Conservation (phyloP, 2,113 vertebrate species). For the Microtus montanus region DNA sequence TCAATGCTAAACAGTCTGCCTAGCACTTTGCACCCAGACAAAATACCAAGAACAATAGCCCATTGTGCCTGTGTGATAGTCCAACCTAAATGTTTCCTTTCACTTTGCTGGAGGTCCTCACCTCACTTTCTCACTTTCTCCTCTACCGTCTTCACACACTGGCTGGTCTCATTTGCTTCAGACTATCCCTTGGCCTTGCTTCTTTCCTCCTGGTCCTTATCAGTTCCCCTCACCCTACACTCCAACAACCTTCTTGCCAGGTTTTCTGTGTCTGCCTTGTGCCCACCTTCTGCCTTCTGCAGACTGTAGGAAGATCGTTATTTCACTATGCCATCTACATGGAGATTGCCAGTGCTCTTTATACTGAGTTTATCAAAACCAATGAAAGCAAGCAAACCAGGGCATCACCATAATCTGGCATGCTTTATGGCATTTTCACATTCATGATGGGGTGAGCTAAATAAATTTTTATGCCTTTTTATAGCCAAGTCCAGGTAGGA, state of each 20-base stretch:
- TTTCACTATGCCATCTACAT: not conserved
- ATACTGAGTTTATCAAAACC: not conserved
- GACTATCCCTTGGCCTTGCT: too few relatives aligned
- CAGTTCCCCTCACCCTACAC: not conserved
- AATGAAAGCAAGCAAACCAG: not conserved
- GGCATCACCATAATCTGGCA: not conserved
- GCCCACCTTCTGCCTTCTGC: not conserved
- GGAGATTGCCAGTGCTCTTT: not conserved
- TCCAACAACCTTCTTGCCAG: not conserved
- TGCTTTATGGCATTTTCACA: not conserved
- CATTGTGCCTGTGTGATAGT: fast-evolving
- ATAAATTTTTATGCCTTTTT: not conserved
- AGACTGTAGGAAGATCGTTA: not conserved
- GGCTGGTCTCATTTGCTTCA: not conserved
- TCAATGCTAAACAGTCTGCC: not conserved
- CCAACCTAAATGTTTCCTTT: not conserved
- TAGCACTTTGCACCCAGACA: not conserved
- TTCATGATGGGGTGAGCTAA: not conserved
- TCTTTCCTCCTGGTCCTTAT: not conserved
- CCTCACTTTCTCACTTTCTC: not conserved
- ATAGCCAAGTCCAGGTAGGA: not conserved
- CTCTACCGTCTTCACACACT: not conserved
- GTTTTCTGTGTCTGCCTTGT: not conserved
- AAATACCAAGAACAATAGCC: not conserved
- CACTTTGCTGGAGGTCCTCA: not conserved